Conservation (phyloP, 1,140 invertebrate genomes). For the Mactra quadrangularis region DNA sequence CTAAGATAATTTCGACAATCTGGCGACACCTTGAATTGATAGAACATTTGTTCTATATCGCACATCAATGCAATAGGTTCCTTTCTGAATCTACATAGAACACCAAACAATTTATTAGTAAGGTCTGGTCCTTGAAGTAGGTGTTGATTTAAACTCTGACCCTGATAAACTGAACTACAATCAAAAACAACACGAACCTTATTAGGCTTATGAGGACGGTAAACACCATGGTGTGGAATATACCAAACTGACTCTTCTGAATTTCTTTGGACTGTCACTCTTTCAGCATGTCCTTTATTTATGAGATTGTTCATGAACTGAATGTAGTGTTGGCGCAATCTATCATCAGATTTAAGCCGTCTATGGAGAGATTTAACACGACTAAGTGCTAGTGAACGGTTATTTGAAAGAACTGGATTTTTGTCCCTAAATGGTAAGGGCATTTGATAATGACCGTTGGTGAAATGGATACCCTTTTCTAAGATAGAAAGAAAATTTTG, state of each 20-base stretch:
- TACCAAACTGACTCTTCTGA: slow-evolving; percentile 22
- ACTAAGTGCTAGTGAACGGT: background rate
- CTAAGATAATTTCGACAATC: slow-evolving; percentile 17
- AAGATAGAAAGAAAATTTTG: background rate
- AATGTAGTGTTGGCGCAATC: background rate
- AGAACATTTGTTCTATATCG: slow-evolving; percentile 64
- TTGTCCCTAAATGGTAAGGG: background rate
- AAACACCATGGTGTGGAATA: slow-evolving; percentile 48
- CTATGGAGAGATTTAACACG: slow-evolving; percentile 10
- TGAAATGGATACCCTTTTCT: background rate
- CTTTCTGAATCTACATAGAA: slow-evolving; percentile 63
- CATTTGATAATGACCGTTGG: background rate
- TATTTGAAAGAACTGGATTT: slow-evolving; percentile 5
- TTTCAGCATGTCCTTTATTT: slow-evolving; percentile 2
- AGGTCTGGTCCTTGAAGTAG: slow-evolving; percentile 77
- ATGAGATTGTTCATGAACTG: background rate
- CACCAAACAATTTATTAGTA: slow-evolving; percentile 69
- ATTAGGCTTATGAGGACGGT: slow-evolving; percentile 21
- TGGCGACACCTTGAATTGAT: slow-evolving; percentile 11
- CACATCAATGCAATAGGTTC: slow-evolving; percentile 60
- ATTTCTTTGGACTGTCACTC: background rate
- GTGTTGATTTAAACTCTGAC: slow-evolving; percentile 48
- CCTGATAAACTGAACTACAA: slow-evolving; percentile 43
- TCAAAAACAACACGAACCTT: slow-evolving; percentile 58
- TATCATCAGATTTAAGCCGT: background rate